Conservation (phyloP, 2,113 vertebrate species). For the Hemicordylus capensis region DNA sequence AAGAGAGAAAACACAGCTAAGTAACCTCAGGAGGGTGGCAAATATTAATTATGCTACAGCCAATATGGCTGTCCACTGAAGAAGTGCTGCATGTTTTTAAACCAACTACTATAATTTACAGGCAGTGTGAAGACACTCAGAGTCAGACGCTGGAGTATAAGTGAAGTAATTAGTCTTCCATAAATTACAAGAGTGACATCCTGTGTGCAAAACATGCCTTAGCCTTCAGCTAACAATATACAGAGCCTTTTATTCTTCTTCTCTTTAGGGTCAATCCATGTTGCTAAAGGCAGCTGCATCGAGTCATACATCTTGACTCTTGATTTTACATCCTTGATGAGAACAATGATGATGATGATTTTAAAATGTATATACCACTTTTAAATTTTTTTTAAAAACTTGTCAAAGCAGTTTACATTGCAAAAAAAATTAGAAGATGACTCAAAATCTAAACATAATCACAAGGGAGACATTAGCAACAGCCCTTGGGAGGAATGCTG, state of each 20-base stretch:
- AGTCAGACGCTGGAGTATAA: conserved; percentile 56
- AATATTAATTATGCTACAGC: conserved; percentile 68
- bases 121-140: conserved; percentile 49
- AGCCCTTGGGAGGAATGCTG: too few relatives aligned
- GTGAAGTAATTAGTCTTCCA: conserved; percentile 65
- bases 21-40: conserved; percentile 67
- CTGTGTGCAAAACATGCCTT: conserved; percentile 70
- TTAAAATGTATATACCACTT: too few relatives aligned
- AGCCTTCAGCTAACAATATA: conserved; percentile 54
- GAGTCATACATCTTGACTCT: conserved; percentile 17
- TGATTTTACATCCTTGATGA: not conserved
- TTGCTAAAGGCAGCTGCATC: conserved; percentile 39
- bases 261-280: conserved; percentile 47
- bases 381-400: too few relatives aligned
- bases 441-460: too few relatives aligned
- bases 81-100: conserved; percentile 47
- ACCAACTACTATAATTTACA: conserved; percentile 62
- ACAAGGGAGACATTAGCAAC: too few relatives aligned
- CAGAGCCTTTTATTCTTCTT: conserved; percentile 53
- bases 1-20: conserved; percentile 62
- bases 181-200: conserved; percentile 73
- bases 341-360: not conserved
- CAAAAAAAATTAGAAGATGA: too few relatives aligned
- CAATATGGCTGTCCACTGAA: conserved; percentile 66
- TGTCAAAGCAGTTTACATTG: too few relatives aligned